phyloP scores from a whole-genome alignment of 2,113 vertebrate species.

The Edolisoma coerulescens region DNA sequence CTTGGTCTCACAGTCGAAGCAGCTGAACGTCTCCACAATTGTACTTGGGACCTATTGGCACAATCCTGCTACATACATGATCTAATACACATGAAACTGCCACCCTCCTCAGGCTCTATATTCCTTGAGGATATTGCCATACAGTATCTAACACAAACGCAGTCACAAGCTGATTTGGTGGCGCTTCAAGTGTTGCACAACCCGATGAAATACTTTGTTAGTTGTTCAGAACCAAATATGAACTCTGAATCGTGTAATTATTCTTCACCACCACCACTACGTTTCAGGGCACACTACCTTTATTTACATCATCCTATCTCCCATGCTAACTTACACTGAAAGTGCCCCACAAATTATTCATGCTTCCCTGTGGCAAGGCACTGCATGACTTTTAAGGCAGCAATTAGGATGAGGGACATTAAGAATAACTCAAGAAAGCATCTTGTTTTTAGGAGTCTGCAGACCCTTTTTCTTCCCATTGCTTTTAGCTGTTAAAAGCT shows the following conservation, averaged over 20 bases:
- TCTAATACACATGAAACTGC: background rate
- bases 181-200: background rate
- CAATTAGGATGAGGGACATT: fast-evolving
- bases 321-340: background rate
- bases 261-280: background rate
- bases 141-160: background rate
- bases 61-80: background rate
- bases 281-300: background rate
- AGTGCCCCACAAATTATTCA: background rate
- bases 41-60: background rate
- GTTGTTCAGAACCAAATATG: background rate
- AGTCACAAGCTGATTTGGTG: background rate
- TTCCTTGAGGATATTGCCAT: background rate
- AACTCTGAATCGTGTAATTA: background rate
- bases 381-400: background rate
- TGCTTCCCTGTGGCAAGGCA: background rate
- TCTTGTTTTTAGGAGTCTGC: background rate
- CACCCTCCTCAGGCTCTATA: background rate
- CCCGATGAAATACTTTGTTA: background rate
- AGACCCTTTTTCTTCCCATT: background rate
- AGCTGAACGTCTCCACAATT: background rate
- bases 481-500: background rate
- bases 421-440: background rate
- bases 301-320: background rate
- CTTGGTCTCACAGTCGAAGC: background rate